These are phyloP conservation scores for cat (Felis catus) DNA, from an alignment of 2,113 vertebrate genomes.

Conservation along the genomic window DNA sequence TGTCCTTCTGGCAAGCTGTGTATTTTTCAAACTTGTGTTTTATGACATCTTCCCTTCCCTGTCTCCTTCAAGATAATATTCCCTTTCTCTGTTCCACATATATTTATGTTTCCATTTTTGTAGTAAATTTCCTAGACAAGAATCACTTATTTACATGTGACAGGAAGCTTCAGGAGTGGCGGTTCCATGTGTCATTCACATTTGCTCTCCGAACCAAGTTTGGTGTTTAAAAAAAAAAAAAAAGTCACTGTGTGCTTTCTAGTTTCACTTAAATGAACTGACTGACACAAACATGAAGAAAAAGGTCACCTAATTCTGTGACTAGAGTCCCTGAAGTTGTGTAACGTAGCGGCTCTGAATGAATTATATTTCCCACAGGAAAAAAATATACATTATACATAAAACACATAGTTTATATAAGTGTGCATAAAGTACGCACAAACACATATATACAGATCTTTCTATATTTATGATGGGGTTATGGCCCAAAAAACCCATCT, in stretches of 20 bases:
- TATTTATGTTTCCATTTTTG: background rate
- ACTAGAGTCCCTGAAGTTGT: background rate
- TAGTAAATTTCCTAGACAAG: background rate
- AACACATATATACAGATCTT: background rate
- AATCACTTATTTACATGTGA: background rate
- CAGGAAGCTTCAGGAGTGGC: background rate
- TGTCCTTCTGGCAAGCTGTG: background rate
- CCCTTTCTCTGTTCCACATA: background rate
- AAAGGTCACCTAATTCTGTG: background rate
- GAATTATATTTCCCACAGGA: background rate
- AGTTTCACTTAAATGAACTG: background rate
- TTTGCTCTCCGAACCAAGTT: background rate
- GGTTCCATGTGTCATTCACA: background rate
- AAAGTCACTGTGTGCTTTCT: background rate
- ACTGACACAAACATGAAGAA: background rate
- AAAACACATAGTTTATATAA: background rate
- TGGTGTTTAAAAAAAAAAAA: background rate
- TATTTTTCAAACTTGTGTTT: slow-evolving; percentile 4
- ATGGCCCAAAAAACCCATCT: background rate
- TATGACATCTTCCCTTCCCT: background rate
- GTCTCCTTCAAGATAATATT: background rate
- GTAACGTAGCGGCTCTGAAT: background rate
- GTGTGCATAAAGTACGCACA: background rate
- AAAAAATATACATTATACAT: background rate
- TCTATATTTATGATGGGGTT: background rate